Evolutionary conservation across 2,113 vertebrate species (phyloP).

Genomic region (Marmota flaviventris): DNA sequence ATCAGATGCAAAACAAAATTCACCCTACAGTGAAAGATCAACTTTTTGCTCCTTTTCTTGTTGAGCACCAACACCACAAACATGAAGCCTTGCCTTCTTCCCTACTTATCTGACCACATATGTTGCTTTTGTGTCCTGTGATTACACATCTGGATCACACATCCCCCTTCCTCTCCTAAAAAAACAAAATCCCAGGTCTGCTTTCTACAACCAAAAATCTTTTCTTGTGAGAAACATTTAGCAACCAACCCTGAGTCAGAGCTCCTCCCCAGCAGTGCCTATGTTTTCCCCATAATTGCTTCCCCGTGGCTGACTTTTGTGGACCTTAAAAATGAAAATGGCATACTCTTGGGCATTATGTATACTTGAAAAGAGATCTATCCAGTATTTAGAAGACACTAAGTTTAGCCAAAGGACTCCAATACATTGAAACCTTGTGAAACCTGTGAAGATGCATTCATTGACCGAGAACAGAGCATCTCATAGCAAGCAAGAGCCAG

Average conservation of each 20-base stretch:
- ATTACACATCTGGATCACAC: background rate
- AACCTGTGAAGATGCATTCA: background rate
- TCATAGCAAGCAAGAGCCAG: background rate
- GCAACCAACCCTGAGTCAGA: background rate
- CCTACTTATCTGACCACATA: background rate
- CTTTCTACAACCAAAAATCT: constrained; percentile 11
- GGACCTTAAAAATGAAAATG: constrained; percentile 35
- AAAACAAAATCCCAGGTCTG: background rate
- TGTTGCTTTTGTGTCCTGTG: background rate
- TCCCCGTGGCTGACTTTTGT: background rate
- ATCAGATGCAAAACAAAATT: background rate
- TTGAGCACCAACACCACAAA: background rate
- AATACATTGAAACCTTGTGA: background rate
- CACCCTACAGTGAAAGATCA: background rate
- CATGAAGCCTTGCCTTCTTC: background rate
- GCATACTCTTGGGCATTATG: background rate
- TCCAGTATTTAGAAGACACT: background rate
- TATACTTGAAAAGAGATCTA: background rate
- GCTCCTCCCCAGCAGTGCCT: background rate
- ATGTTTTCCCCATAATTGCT: background rate
- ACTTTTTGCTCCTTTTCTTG: background rate
- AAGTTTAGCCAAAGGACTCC: constrained; percentile 26
- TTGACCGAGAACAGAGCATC: background rate
- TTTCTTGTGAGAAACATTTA: background rate
- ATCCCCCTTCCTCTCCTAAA: background rate